Evolutionary conservation across 2,888 invertebrate species (phyloP), one percentile per base, ranked within the genome.

Genomic region (Thecocarcelia acutangulata): DNA sequence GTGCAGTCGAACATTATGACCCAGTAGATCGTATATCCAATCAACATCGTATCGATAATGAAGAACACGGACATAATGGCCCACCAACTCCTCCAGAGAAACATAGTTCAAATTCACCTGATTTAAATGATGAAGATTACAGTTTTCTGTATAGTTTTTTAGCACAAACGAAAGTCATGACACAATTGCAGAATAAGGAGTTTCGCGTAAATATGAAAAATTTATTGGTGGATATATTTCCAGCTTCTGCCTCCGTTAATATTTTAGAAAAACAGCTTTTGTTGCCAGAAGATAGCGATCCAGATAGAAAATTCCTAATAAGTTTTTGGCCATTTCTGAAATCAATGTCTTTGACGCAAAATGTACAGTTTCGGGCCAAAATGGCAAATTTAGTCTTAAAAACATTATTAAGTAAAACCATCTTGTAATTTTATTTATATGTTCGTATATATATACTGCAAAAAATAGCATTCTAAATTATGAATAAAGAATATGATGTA

Each of bases 261-360:
- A 46, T 46, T 9, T 33, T 33, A 33, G 33, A 33, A 33, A 33
- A 33, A 33, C 33, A 33, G 9, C 9, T 33, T 5, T 8, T 33
- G 33, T 9, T 33, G 33, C 64, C 85, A 44, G 87, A 89, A 68
- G 85, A 87, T 63, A 88, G 87, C 42, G 89, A 89, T 66, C 86
- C 89, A 0, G 87, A 89, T 66, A 89, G 89, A 50, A 88, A 89
- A 84, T 89, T 87, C 56, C 85, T 89, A 0, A 85, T 89, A n/a
- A 88, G 89, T 56, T 88, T 88, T 58, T 75, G 88, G 85, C 88
- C 88, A 37, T 85, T 88, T 46, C 87, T 89, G 87, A 88, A 89
- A 84, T 86, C 87, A 83, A 89, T 89, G 88, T 80, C 83, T 52
- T 84, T 87, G 24, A 61, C 88, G 19, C 88, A 89, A 73, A 89